These are phyloP conservation scores for Neodiprion lecontei DNA, from an alignment of 1,140 invertebrate genomes.

Conservation along the genomic window DNA sequence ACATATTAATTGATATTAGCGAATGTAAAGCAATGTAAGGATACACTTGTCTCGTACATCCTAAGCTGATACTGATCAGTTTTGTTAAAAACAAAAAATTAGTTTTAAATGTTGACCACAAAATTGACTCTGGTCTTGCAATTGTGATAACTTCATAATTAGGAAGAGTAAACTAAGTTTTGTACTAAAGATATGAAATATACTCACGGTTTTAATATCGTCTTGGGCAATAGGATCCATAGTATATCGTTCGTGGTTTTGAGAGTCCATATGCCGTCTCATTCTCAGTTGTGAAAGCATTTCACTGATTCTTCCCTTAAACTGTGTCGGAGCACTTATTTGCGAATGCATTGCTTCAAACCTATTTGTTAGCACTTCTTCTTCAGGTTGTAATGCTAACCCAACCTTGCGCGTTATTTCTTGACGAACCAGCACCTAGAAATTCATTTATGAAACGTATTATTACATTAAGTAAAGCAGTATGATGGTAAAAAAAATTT, in stretches of 20 bases:
- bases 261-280: slow-evolving; percentile 68
- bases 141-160: background rate
- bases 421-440: slow-evolving; percentile 83
- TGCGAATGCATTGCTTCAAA: slow-evolving; percentile 86
- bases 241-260: slow-evolving; percentile 63
- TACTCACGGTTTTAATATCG: slow-evolving; percentile 69
- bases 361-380: slow-evolving; percentile 84
- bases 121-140: too few relatives aligned
- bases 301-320: slow-evolving; percentile 91
- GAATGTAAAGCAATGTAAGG: slow-evolving; percentile 16
- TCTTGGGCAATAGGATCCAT: slow-evolving; percentile 70
- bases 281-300: slow-evolving; percentile 86
- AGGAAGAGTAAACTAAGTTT: background rate
- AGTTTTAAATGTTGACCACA: too few relatives aligned
- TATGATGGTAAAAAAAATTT: background rate
- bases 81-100: too few relatives aligned
- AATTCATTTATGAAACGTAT: slow-evolving; percentile 23
- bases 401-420: slow-evolving; percentile 88
- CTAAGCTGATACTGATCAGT: too few relatives aligned
- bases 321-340: slow-evolving; percentile 89
- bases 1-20: slow-evolving; percentile 17
- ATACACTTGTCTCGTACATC: too few relatives aligned
- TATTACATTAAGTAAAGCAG: too few relatives aligned
- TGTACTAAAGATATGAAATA: background rate
- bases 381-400: slow-evolving; percentile 83